Evolutionary conservation across 2,888 invertebrate genomes (phyloP).

Genomic region (Amorpha juglandis): DNA sequence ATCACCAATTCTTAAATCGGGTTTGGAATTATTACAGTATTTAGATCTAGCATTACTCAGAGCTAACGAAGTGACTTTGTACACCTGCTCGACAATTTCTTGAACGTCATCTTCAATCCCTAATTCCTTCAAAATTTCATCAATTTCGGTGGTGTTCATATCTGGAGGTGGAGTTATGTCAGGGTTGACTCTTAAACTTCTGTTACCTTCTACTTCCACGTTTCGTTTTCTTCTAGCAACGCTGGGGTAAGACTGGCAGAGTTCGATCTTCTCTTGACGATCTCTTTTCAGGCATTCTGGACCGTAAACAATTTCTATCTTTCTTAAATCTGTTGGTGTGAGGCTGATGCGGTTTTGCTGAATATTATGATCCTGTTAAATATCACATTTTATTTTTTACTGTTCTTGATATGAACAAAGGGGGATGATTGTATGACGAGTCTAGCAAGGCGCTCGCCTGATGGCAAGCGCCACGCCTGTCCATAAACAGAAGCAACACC

Average conservation of each 20-base stretch:
- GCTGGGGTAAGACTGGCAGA: conserved; percentile 67
- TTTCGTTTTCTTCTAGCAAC: conserved; percentile 49
- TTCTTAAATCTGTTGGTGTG: conserved; percentile 57
- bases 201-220: conserved; percentile 29
- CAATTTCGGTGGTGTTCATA: conserved; percentile 29
- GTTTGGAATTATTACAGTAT: conserved; percentile 54
- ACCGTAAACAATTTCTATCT: conserved; percentile 67
- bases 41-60: conserved; percentile 54
- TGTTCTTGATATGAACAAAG: too few species aligned
- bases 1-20: conserved; percentile 28
- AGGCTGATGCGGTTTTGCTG: conserved; percentile 56
- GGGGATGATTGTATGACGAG: too few species aligned
- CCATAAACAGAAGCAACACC: too few species aligned
- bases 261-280: conserved; percentile 63
- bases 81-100: conserved; percentile 52
- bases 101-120: conserved; percentile 56
- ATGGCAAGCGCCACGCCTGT: too few species aligned
- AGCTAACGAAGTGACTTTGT: conserved; percentile 54
- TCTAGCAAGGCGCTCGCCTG: too few species aligned
- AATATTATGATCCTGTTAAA: conserved; percentile 53
- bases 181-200: conserved; percentile 64
- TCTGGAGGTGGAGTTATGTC: conserved; percentile 65
- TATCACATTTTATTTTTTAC: not conserved
- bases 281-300: conserved; percentile 64
- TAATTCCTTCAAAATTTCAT: conserved; percentile 44